Evolutionary conservation across 1,140 invertebrate genomes (phyloP).

Genomic region (Platyscapa corneri): DNA sequence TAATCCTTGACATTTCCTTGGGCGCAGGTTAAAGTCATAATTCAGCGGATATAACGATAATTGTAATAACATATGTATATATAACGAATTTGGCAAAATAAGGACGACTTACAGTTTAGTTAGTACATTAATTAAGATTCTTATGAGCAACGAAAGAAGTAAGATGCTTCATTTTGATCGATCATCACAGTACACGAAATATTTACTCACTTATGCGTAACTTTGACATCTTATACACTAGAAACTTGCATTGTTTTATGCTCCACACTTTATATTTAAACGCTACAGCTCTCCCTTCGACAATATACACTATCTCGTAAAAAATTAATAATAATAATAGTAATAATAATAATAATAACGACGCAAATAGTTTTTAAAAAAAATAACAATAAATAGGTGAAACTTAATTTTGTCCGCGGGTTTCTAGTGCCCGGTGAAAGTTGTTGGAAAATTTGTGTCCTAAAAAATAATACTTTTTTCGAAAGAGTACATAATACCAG

Average conservation of each 20-base stretch:
- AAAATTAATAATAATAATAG: slow-evolving; percentile 28
- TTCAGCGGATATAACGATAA: background rate
- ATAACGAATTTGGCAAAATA: background rate
- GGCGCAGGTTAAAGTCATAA: background rate
- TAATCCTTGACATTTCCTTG: background rate
- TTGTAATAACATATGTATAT: background rate
- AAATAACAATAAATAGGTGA: slow-evolving; percentile 26
- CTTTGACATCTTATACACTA: slow-evolving; percentile 33
- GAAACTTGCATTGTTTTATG: slow-evolving; percentile 42
- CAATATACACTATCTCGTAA: slow-evolving; percentile 31
- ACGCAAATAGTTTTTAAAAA: slow-evolving; percentile 22
- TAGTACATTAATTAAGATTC: slow-evolving; percentile 21
- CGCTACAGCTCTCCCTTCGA: slow-evolving; percentile 9
- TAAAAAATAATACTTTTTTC: slow-evolving; percentile 41
- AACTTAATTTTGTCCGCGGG: slow-evolving; percentile 23
- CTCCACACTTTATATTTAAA: slow-evolving; percentile 28
- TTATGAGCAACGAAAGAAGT: background rate
- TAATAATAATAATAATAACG: slow-evolving; percentile 20
- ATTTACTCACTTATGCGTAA: slow-evolving; percentile 26
- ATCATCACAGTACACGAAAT: slow-evolving; percentile 49
- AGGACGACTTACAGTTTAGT: background rate
- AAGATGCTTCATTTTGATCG: slow-evolving; percentile 27
- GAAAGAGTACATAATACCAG: slow-evolving; percentile 27
- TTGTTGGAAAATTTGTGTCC: slow-evolving; percentile 6
- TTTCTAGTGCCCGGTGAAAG: slow-evolving; percentile 1